Evolutionary conservation across 2,113 vertebrate genomes (phyloP), one percentile per base, ranked within the genome.

Genomic region (Poeciliopsis retropinna): DNA sequence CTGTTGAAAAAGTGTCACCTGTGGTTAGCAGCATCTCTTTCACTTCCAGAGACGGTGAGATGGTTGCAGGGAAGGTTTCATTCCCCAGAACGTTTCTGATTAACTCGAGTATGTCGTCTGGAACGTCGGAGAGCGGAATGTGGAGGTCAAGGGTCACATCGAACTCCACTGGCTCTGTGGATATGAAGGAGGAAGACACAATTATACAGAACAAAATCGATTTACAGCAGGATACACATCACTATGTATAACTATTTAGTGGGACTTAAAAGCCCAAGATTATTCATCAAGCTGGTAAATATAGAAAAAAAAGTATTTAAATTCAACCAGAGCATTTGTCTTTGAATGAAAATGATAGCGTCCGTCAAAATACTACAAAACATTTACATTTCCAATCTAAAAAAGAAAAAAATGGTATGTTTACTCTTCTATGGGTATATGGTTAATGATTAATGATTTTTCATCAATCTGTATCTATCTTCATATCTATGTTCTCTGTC

Each of bases 11-110:
- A 37, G 39, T 47, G n/a, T 66, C 32, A 78, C 75, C 54, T 61
- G 75, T 71, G 7, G 88, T 91, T 29, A 90, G 60, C 68, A 64
- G 37, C 1, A 85, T 0, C 5, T 71, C n/a, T 39, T 0, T 13
- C 19, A 86, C 4, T 14, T 1, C 3, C 0, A 86, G 27, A 64
- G 39, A 64, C 11, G 8, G 3, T 10, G 27, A 64, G 70, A 81
- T 14, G 19, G 0, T 14, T 4, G 1, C 3, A 8, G 41, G 80
- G 1, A 81, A 17, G 1, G 2, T 1, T 4, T 70, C 0, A 54
- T 2, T 28, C 32, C 0, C 2, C 74, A 88, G 27, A 15, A 0
- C 0, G 2, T 32, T 0, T 32, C 79, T 80, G 4, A 85, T 5
- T 14, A 1, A 0, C 15, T 47, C 1, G 11, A 71, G 29, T 8